phyloP scores from a whole-genome alignment of 2,797 vertebrate species.

The Dermochelys coriacea region DNA sequence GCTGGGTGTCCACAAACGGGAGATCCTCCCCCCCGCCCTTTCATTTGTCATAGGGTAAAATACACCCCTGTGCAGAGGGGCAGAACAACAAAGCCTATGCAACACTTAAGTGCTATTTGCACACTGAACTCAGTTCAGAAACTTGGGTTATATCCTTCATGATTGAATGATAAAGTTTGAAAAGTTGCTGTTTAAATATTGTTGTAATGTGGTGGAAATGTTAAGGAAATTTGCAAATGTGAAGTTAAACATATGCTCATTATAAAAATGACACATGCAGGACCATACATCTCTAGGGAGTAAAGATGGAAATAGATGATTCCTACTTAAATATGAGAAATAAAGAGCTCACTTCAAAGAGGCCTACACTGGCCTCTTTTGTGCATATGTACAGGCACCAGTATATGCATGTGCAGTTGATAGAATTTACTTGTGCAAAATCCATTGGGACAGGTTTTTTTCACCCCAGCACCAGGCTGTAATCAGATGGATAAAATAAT shows the following conservation, averaged over 20 bases:
- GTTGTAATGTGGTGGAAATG: background rate
- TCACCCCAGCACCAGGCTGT: background rate
- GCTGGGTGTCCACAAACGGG: too few species aligned
- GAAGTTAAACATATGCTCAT: accelerated
- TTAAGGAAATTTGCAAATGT: background rate
- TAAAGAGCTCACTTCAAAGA: background rate
- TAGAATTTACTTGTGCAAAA: background rate
- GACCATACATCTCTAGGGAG: background rate
- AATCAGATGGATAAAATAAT: background rate
- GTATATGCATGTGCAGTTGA: background rate
- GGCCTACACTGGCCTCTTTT: background rate
- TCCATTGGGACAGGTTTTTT: background rate
- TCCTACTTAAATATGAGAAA: background rate
- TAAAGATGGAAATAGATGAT: background rate
- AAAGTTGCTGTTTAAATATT: slow-evolving; percentile 26
- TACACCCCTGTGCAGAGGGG: background rate
- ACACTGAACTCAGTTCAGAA: background rate
- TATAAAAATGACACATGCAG: slow-evolving; percentile 12
- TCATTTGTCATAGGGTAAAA: background rate
- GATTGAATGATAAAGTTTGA: background rate
- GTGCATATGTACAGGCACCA: background rate
- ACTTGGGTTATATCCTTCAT: background rate
- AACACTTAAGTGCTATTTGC: accelerated
- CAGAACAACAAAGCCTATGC: background rate
- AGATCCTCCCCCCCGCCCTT: too few species aligned